Evolutionary conservation across 2,113 vertebrate species (phyloP), one percentile per base, ranked within the genome.

Genomic region (Anarhynchus alexandrinus): DNA sequence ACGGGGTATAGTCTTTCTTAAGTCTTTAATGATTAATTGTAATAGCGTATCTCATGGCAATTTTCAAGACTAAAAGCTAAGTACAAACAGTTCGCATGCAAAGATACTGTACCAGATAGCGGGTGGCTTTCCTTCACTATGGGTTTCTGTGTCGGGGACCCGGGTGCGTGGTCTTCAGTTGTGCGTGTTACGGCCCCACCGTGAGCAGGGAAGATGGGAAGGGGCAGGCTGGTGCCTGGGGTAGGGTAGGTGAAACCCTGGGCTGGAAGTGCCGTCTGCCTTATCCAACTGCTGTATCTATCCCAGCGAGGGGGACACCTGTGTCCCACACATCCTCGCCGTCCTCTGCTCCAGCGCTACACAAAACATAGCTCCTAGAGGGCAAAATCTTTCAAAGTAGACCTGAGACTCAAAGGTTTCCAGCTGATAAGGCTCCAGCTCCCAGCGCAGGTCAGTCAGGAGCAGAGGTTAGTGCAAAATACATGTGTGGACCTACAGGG

Each of bases 21-120:
- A 97, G 94, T 94, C 97, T 95, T 95, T 95, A 90, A 93, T 93
- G 95, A 97, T 97, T 95, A 88, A 94, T 94, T 92, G 87, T 89
- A 92, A 96, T 95, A 93, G 93, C 85, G 40, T n/a, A 72, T 88
- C 86, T 95, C 85, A 32, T 20, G 85, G 94, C 88, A 81, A 95
- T 97, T 97, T 96, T 96, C 85, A 72, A 88, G 94, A 91, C 72
- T 94, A 71, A 96, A 96, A 96, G 94, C 97, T 62, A 57, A 85
- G 84, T 86, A 87, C 96, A 92, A 89, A 96, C 93, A 90, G 76
- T 81, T 76, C 3, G 26, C 65, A 32, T 6, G 4, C 0, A 2
- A 80, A 70, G 94, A 30, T 58, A 49, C 64, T 55, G 65, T 17
- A 40, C 38, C 55, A 32, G 20, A 5, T 9, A 26, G n/a, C 3